These are phyloP conservation scores for Thamnophis elegans DNA, from an alignment of 2,797 vertebrate species.

Conservation along the genomic window DNA sequence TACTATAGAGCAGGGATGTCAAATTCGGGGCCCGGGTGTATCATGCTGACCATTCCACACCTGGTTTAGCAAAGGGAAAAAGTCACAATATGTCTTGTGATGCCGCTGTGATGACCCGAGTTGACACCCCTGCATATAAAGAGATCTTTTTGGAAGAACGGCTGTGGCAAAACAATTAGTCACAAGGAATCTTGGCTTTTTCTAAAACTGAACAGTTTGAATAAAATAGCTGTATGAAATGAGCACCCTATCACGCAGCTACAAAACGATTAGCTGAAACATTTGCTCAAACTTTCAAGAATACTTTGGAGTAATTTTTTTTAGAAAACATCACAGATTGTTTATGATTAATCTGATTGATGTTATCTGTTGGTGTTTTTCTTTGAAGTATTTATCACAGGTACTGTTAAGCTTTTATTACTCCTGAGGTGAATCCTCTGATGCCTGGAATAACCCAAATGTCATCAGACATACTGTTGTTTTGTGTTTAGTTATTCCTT, in stretches of 20 bases:
- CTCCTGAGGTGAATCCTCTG: not conserved
- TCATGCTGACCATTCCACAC: too few species aligned
- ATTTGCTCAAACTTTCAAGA: not conserved
- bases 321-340: not conserved
- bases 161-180: not conserved
- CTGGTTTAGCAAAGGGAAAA: too few species aligned
- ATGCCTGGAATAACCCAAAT: not conserved
- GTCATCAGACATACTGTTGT: too few species aligned
- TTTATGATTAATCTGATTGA: not conserved
- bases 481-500: not conserved
- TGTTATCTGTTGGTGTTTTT: not conserved
- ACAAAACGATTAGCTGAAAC: not conserved
- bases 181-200: not conserved
- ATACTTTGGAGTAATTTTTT: not conserved
- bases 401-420: not conserved
- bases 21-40: too few species aligned
- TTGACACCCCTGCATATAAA: too few species aligned
- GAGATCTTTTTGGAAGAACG: not conserved
- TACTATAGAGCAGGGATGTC: not conserved
- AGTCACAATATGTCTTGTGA: too few species aligned
- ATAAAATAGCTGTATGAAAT: not conserved
- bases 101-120: fast-evolving
- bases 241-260: not conserved
- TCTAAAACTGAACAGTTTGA: not conserved
- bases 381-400: not conserved